A percentile compares a stretch with the other conserved stretches of the same genome.
phyloP scores from a whole-genome alignment of 35 echinoderm and acorn worm genomes.

The Apostichopus californicus region DNA sequence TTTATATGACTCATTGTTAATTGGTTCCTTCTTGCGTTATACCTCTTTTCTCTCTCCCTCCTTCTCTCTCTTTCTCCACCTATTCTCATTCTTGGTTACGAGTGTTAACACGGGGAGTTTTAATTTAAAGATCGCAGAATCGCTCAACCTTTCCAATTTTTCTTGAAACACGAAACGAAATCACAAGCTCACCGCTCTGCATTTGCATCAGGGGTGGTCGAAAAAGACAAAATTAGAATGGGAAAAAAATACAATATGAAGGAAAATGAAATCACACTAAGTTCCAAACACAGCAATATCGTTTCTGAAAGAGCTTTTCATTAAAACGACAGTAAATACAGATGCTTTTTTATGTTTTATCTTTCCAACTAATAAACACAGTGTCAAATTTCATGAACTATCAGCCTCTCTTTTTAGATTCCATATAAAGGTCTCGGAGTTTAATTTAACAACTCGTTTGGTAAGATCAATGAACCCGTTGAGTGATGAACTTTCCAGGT shows the following conservation, averaged over 20 bases:
- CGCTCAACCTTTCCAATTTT: neutral
- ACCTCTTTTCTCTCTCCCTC: neutral
- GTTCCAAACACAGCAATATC: neutral
- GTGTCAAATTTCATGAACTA: neutral
- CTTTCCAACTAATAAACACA: neutral
- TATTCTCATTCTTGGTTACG: neutral
- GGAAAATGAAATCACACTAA: neutral
- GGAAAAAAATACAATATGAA: neutral
- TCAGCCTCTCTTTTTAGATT: neutral
- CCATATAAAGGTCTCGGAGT: too few species aligned
- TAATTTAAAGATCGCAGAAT: constrained; percentile 10
- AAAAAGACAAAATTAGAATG: neutral
- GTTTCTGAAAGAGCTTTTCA: neutral
- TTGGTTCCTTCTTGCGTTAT: neutral
- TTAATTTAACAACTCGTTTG: too few species aligned
- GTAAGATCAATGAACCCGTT: neutral
- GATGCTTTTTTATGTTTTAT: neutral
- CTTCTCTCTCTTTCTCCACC: neutral
- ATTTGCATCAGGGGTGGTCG: neutral
- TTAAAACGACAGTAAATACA: neutral
- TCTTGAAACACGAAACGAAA: neutral
- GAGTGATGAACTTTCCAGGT: neutral
- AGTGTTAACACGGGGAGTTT: neutral
- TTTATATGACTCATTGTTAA: neutral
- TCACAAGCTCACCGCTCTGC: neutral